Evolutionary conservation across 2,888 invertebrate genomes (phyloP).

Genomic region (Strigamia transsilvanica): DNA sequence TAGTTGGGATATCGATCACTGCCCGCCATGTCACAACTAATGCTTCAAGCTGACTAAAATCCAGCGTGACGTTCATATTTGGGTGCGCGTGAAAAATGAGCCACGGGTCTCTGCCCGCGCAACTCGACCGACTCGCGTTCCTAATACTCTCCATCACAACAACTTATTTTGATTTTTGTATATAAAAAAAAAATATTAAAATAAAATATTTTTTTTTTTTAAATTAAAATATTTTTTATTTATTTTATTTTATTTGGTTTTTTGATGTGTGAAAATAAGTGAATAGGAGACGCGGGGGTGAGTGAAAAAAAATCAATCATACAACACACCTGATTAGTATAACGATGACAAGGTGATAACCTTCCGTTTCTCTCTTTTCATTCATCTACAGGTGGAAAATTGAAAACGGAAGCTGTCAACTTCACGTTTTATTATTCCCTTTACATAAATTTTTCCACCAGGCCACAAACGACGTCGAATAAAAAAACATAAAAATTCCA

Average conservation of each 20-base stretch:
- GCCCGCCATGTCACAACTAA: slow-evolving; percentile 50
- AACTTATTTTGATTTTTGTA: background rate
- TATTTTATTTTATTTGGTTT: background rate
- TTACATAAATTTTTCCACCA: slow-evolving; percentile 5
- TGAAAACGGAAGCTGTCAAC: slow-evolving; percentile 22
- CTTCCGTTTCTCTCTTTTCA: slow-evolving; percentile 1
- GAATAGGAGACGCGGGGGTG: background rate
- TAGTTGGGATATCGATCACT: slow-evolving; percentile 49
- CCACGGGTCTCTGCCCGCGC: slow-evolving; percentile 48
- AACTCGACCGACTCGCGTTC: background rate
- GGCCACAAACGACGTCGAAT: background rate
- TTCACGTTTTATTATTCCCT: slow-evolving; percentile 12
- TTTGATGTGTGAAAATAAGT: slow-evolving; percentile 14
- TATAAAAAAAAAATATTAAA: no score
- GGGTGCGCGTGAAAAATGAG: slow-evolving; percentile 52
- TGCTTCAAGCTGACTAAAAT: slow-evolving; percentile 51
- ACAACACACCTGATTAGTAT: slow-evolving; percentile 27
- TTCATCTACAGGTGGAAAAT: slow-evolving; percentile 35
- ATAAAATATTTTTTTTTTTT: no score
- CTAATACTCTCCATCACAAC: background rate
- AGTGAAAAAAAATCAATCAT: slow-evolving; percentile 10
- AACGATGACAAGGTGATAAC: slow-evolving; percentile 42
- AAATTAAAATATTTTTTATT: background rate
- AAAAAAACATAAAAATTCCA: background rate
- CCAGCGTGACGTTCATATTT: slow-evolving; percentile 52